Percentiles rank a stretch among this genome's conserved stretches.
phyloP scores from a whole-genome alignment of 2,797 vertebrate genomes.

The Lacerta viridis region DNA sequence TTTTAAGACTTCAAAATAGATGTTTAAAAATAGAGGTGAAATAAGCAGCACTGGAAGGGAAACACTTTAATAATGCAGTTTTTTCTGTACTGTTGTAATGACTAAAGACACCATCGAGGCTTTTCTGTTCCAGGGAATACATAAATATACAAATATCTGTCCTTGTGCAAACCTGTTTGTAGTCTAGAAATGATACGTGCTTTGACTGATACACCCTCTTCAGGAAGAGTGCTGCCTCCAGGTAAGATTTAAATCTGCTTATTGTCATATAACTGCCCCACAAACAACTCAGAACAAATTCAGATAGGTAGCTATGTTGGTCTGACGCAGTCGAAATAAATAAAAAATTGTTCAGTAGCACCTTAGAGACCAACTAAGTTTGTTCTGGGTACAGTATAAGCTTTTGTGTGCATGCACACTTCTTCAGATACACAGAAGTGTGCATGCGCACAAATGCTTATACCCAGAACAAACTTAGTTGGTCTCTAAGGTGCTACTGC shows the following conservation, averaged over 20 bases:
- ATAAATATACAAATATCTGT: constrained; percentile 6
- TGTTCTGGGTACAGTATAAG: too few relatives aligned
- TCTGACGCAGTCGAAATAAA: too few relatives aligned
- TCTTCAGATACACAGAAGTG: too few relatives aligned
- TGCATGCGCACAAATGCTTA: too few relatives aligned
- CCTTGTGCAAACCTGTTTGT: not conserved
- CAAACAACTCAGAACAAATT: too few relatives aligned
- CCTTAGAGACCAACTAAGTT: too few relatives aligned
- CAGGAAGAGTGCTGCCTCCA: not conserved
- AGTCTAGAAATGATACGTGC: not conserved
- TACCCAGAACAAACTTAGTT: too few relatives aligned
- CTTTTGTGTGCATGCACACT: too few relatives aligned
- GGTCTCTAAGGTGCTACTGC: too few relatives aligned
- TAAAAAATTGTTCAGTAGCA: too few relatives aligned
- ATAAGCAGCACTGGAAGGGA: not conserved
- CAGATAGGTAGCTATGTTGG: too few relatives aligned
- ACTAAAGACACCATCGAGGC: not conserved
- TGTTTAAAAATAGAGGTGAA: constrained; percentile 34
- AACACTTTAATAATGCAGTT: constrained; percentile 3
- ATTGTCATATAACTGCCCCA: too few relatives aligned
- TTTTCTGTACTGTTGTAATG: not conserved
- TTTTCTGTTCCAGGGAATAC: constrained; percentile 9
- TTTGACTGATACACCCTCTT: not conserved
- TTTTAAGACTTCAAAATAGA: constrained; percentile 39
- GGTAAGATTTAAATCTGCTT: not conserved